phyloP scores from a whole-genome alignment of 2,113 vertebrate genomes.

The Saccopteryx bilineata region DNA sequence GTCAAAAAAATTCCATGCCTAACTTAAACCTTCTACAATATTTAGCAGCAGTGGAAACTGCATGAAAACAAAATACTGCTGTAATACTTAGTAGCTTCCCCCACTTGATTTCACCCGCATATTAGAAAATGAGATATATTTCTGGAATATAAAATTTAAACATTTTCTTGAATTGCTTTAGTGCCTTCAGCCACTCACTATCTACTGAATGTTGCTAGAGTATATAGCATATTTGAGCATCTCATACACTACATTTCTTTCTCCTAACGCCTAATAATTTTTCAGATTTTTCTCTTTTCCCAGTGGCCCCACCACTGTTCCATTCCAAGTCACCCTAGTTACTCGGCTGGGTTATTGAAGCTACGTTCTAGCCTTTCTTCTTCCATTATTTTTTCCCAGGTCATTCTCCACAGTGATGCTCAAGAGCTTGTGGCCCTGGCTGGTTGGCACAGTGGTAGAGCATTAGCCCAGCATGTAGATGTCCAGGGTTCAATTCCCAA shows the following conservation, averaged over 20 bases:
- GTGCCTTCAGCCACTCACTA: not conserved
- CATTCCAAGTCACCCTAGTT: not conserved
- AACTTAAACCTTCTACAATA: not conserved
- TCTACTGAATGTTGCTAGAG: not conserved
- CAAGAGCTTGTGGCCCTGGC: not conserved
- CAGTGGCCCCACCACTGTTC: no score
- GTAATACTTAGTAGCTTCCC: not conserved
- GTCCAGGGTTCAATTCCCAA: no score
- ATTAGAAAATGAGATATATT: not conserved
- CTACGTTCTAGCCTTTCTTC: not conserved
- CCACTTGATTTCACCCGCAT: not conserved
- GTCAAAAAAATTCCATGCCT: conserved; percentile 1
- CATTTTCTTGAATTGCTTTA: not conserved
- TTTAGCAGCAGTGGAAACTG: not conserved
- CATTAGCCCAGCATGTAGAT: no score
- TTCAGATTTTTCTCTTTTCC: not conserved
- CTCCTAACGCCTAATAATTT: not conserved
- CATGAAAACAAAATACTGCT: not conserved
- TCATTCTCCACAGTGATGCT: not conserved
- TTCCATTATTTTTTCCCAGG: not conserved
- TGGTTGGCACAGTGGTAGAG: no score
- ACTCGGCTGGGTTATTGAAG: not conserved
- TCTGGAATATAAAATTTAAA: not conserved
- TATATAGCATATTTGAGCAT: not conserved
- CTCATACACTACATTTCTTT: not conserved